Base-by-base conservation (phyloP, 2,888 invertebrate genomes). In the Rotaria sp. region DNA sequence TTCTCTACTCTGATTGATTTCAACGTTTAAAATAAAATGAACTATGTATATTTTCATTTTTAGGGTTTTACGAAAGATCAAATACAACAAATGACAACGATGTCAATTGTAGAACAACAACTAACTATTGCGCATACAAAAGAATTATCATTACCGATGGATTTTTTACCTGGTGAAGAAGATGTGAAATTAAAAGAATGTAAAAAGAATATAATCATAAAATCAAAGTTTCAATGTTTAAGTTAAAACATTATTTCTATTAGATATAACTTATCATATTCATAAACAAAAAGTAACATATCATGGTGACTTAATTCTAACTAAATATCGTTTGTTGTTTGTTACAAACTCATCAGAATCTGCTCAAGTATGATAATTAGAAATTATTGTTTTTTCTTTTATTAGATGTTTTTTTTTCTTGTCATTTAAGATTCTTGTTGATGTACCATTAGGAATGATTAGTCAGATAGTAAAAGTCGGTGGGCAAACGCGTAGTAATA, bases 401-500 rank as follows among this genome's bases (percentile, higher is more conserved):
- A 59, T 59, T 59, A n/a, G 26, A 26, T 38, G 35, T 35, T 74
- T 24, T 18, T 35, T 38, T 21, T n/a, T 18, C 26, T 15, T 59
- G 2, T 35, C 7, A 4, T 35, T 67, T 67, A 38, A 80, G 80
- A 21, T 80, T 11, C 45, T 80, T 26, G 45, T 80, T n/a, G 74
- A 86, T 80, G 59, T 86, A 75, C 86, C 86, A 38, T 18, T 86
- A 8, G 86, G 86, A n/a, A 85, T 86, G 67, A 85, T 86, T 21
- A 50, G 85, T 59, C 52, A 85, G 48, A 86, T 86, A 50, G 86
- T 85, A 85, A 86, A 85, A 55, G 55, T 86, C 41, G 86, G 86
- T 35, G 85, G 85, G 75, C 55, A 75, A 80, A 26, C 15, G 10
- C 26, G 11, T 15, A 80, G 80, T 80, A 85, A 84, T n/a, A 75